Evolutionary conservation across 2,113 vertebrate species (phyloP), one percentile per base, ranked within the genome.

Genomic region (Podilymbus podiceps): DNA sequence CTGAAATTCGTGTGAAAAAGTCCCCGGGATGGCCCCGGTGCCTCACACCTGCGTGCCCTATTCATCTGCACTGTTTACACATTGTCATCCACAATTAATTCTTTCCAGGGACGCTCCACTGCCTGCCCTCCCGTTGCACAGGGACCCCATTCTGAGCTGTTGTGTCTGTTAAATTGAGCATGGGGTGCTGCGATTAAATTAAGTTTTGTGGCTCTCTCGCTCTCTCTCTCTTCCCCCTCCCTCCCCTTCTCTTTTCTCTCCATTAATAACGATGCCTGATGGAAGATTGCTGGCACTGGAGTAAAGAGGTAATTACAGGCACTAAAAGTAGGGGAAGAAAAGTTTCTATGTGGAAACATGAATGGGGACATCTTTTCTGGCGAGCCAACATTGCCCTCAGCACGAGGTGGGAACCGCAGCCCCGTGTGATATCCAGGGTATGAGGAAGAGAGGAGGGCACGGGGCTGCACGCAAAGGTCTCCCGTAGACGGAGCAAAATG

Each of bases 141-240:
- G 97, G 96, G 98, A 98, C 98, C 98, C 98, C 98, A 98, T 98
- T 98, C 97, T 80, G 98, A 98, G 98, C 98, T 96, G 98, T 98
- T 98, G 98, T 98, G 98, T 98, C 97, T 98, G 98, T 97, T 98
- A 98, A 98, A 98, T 98, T 98, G 98, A 98, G 98, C 98, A 97
- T 98, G 97, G 96, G 98, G 95, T 96, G 90, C 97, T 96, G 96
- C 90, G 97, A 98, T 98, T 98, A 97, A 98, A 98, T 98, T 97
- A 98, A 98, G 95, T 98, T 98, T 97, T 98, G 97, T 97, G 95
- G 97, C 75, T 63, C 97, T 92, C 93, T 85, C 91, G 56, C 85
- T 56, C 82, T 68, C 84, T 78, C 93, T 85, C 91, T 56, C 85
- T 56, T 74, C 52, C 77, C 77, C 52, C 77, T 83, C 89, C 94